Evolutionary conservation across 1,140 invertebrate genomes (phyloP).

Genomic region (Eufriesea mexicana): DNA sequence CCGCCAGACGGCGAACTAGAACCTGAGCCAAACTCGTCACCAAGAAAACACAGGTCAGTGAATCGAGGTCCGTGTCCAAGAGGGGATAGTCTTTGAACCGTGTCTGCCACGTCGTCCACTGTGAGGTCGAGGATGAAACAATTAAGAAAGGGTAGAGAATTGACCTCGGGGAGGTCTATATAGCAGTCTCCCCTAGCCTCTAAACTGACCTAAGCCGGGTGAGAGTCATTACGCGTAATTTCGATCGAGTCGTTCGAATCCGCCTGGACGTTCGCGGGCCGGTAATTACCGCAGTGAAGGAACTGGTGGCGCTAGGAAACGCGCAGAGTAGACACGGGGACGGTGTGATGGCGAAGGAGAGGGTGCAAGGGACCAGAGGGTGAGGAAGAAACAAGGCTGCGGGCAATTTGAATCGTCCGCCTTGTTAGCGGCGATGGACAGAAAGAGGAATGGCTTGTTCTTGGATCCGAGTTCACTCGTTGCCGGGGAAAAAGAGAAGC

Average conservation of each 20-base stretch:
- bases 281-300: constrained; percentile 19
- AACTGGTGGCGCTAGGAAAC: constrained; percentile 31
- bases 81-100: neutral
- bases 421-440: constrained; percentile 70
- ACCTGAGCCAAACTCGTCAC: too few relatives aligned
- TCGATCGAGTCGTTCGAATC: constrained; percentile 48
- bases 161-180: too few relatives aligned
- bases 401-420: constrained; percentile 70
- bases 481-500: neutral
- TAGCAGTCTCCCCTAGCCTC: too few relatives aligned
- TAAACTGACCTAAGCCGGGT: constrained; percentile 2
- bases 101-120: neutral
- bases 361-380: constrained; percentile 11
- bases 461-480: neutral
- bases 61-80: neutral
- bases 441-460: constrained; percentile 27
- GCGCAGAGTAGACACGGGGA: neutral
- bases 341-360: neutral
- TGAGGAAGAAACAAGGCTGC: constrained; percentile 49
- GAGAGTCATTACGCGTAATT: constrained; percentile 40
- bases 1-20: too few relatives aligned
- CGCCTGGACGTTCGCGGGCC: neutral
- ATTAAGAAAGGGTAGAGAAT: neutral
- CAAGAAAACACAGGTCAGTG: neutral
- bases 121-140: neutral